phyloP scores from a whole-genome alignment of 2,888 invertebrate genomes.

The Caenorhabditis sp. region DNA sequence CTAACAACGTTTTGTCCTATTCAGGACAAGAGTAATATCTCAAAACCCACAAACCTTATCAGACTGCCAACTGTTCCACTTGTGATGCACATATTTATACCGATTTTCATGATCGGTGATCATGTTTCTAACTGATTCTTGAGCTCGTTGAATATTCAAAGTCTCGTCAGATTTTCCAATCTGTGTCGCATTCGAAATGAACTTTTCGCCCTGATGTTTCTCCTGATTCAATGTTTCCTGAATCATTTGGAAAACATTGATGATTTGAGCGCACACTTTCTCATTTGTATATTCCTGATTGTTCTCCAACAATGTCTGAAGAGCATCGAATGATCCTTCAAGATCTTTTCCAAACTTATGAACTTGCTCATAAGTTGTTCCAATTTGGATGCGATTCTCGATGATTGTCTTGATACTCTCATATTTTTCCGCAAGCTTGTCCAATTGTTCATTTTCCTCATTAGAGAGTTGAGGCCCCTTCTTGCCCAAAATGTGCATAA shows the following conservation, averaged over 20 bases:
- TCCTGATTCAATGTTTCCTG: constrained; percentile 64
- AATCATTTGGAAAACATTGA: constrained; percentile 65
- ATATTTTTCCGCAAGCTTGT: constrained; percentile 49
- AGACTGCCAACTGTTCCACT: constrained; percentile 62
- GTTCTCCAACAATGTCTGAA: constrained; percentile 55
- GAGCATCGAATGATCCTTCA: constrained; percentile 60
- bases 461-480: constrained; percentile 44
- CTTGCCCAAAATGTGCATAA: constrained; percentile 47
- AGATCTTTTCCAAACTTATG: constrained; percentile 64
- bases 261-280: constrained; percentile 59
- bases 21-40: too few species aligned
- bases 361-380: constrained; percentile 61
- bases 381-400: constrained; percentile 63
- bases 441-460: constrained; percentile 37
- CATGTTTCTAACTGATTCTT: constrained; percentile 53
- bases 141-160: constrained; percentile 49
- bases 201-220: constrained; percentile 65
- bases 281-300: constrained; percentile 59
- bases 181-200: constrained; percentile 51
- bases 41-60: constrained; percentile 21
- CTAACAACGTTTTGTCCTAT: too few species aligned
- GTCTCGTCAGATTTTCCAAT: constrained; percentile 43
- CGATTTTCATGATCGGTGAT: constrained; percentile 58
- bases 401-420: constrained; percentile 57
- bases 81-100: constrained; percentile 55